These are phyloP conservation scores for Xyrauchen texanus DNA, from an alignment of 2,113 vertebrate genomes.

Conservation along the genomic window DNA sequence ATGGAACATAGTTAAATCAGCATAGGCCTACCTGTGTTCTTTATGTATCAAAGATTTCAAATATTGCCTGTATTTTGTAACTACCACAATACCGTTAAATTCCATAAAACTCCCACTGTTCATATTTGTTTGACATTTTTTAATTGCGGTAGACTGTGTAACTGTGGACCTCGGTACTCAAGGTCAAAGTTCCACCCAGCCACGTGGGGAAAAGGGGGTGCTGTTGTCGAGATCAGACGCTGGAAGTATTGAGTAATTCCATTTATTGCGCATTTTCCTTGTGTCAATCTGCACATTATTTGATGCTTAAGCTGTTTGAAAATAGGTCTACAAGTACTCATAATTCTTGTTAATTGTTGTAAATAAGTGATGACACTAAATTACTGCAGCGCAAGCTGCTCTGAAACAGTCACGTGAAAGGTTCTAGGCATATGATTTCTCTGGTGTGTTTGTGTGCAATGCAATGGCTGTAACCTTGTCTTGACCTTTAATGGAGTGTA, in stretches of 20 bases:
- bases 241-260: not conserved
- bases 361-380: conserved; percentile 33
- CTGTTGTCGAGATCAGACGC: not conserved
- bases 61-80: too few species aligned
- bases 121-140: too few species aligned
- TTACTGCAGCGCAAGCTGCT: conserved; percentile 33
- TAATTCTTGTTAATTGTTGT: conserved; percentile 34
- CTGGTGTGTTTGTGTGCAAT: not conserved
- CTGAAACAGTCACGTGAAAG: conserved; percentile 13
- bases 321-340: conserved; percentile 16
- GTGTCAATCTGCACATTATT: conserved; percentile 3
- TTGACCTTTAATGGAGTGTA: conserved; percentile 18
- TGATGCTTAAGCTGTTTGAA: not conserved
- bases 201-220: not conserved
- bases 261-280: not conserved
- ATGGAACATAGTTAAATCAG: too few species aligned
- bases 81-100: too few species aligned
- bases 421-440: not conserved
- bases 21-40: too few species aligned
- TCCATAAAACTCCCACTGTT: too few species aligned
- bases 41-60: too few species aligned
- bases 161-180: not conserved
- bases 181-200: not conserved
- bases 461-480: not conserved
- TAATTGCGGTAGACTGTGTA: not conserved